phyloP scores from a whole-genome alignment of 2,113 vertebrate genomes.

The Dipodomys stephensi region DNA sequence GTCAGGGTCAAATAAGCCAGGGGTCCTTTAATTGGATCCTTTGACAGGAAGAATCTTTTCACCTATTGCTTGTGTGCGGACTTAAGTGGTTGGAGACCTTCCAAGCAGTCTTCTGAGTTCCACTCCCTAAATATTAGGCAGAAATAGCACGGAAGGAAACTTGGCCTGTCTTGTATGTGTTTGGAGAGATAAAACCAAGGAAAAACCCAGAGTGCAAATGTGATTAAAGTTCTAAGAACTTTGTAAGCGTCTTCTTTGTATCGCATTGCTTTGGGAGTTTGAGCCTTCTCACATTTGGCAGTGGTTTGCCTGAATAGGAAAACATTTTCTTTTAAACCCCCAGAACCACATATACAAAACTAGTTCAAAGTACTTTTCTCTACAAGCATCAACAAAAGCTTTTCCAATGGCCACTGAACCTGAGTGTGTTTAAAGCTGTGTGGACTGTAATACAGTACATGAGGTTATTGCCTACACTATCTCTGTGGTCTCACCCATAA shows the following conservation, averaged over 20 bases:
- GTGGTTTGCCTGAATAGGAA: slow-evolving; percentile 47
- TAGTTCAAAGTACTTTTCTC: not conserved
- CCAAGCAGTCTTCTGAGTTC: not conserved
- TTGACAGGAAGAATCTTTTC: not conserved
- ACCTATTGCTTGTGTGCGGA: slow-evolving; percentile 1
- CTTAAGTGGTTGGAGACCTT: not conserved
- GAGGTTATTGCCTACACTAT: not conserved
- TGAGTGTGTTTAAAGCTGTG: not conserved
- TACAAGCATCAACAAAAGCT: not conserved
- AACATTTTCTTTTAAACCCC: not conserved
- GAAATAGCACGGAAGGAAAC: slow-evolving; percentile 38
- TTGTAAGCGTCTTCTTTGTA: not conserved
- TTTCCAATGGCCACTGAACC: slow-evolving; percentile 10
- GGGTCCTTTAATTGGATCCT: not conserved
- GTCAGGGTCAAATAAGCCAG: not conserved
- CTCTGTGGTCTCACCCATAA: not conserved
- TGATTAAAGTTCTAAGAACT: slow-evolving; percentile 24
- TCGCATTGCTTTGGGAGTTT: not conserved
- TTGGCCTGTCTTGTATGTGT: not conserved
- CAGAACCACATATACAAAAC: not conserved
- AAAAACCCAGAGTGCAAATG: slow-evolving; percentile 27
- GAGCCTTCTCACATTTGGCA: not conserved
- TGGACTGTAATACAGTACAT: not conserved
- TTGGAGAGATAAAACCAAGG: slow-evolving; percentile 30
- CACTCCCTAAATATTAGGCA: not conserved